Base-by-base conservation (phyloP, 2,888 invertebrate genomes). In the Eilema sororculum region DNA sequence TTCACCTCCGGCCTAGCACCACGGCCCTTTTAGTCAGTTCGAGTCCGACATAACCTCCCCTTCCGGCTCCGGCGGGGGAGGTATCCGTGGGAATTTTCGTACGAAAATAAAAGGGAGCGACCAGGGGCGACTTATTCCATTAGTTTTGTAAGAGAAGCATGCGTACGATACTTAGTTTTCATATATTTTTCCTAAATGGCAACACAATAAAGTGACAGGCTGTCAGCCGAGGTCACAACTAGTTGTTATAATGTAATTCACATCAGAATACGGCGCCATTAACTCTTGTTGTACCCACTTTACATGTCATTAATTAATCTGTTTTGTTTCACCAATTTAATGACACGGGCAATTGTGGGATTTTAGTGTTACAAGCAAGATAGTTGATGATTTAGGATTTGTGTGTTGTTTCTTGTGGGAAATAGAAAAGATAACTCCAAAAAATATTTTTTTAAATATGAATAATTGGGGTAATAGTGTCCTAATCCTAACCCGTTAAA, bases 311-410 rank as follows among this genome's bases (percentile, higher is more conserved):
- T 59, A 52, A 69, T 64, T 59, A 59, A 69, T 64, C 52, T 37
- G 24, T 28, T 68, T 64, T 68, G 59, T 22, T 65, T 65, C 24
- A 62, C 28, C 20, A 56, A 20, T n/a, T 30, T 65, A 64, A 65
- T 69, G 28, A 46, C 33, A n/a, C 60, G 69, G 37, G 62, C 37
- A 61, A 63, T 58, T 63, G 58, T 69, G 69, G 46, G 68, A 69
- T 64, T 58, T 69, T 59, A 57, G 30, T 22, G 56, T 69, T 41
- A 59, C 37, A 20, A 1, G 12, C 59, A 59, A 8, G 33, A 6
- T 62, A 6, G 46, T 46, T 20, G 62, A 13, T 41, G 24, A 41
- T 8, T 3, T 22, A 30, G 20, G 24, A 9, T 62, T 16, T 9
- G 22, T 0, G n/a, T 24, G 8, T 25, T 56, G n/a, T 63, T 62